A percentile compares a stretch with the other conserved stretches of the same genome.
These are phyloP conservation scores for Myripristis murdjan DNA, from an alignment of 2,797 vertebrate species.

Conservation along the genomic window DNA sequence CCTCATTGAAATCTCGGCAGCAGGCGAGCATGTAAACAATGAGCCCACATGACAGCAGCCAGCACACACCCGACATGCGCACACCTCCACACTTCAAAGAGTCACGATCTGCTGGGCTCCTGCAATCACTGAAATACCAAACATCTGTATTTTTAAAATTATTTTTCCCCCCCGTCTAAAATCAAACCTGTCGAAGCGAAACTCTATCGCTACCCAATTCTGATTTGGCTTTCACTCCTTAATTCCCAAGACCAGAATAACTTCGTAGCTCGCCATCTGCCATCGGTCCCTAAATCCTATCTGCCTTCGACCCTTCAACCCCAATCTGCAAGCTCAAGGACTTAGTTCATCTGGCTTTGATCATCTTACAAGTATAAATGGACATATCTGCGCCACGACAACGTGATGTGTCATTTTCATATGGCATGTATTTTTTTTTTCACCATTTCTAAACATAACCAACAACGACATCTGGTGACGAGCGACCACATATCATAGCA, in stretches of 20 bases:
- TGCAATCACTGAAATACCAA: background rate
- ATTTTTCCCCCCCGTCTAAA: too few species aligned
- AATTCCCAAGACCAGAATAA: slow-evolving; percentile 40
- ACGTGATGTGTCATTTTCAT: slow-evolving; percentile 59
- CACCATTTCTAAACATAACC: slow-evolving; percentile 16
- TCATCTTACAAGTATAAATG: slow-evolving; percentile 30
- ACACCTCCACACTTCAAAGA: slow-evolving; percentile 64
- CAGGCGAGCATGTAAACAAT: slow-evolving; percentile 80
- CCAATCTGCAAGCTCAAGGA: slow-evolving; percentile 28
- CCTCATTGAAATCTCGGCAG: slow-evolving; percentile 68
- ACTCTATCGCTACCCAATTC: too few species aligned
- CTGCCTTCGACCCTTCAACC: slow-evolving; percentile 39
- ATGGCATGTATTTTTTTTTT: slow-evolving; percentile 38
- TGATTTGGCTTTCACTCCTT: slow-evolving; percentile 6
- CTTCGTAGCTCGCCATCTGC: slow-evolving; percentile 71
- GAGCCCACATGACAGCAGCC: slow-evolving; percentile 80
- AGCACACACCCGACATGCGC: slow-evolving; percentile 73
- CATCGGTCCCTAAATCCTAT: slow-evolving; percentile 71
- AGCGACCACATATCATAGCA: slow-evolving; percentile 3
- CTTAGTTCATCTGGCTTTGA: slow-evolving; percentile 18
- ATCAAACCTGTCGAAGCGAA: too few species aligned
- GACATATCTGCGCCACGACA: slow-evolving; percentile 1
- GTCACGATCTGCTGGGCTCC: slow-evolving; percentile 72
- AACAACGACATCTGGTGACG: slow-evolving; percentile 76
- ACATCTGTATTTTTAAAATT: too few species aligned